Base-by-base conservation (phyloP, 2,113 vertebrate genomes). In the Aldabrachelys gigantea region DNA sequence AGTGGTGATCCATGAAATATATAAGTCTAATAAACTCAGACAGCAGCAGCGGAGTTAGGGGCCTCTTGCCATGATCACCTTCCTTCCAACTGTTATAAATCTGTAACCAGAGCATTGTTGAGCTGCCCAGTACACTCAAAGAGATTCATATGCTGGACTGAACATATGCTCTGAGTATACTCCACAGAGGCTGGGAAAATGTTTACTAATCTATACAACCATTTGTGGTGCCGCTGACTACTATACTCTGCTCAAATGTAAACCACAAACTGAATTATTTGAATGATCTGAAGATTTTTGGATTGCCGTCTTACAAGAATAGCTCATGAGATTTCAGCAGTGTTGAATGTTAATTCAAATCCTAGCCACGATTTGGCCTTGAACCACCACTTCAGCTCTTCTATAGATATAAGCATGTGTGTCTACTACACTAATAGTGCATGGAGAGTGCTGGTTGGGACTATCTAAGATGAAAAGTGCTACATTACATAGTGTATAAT, bases 11-110 rank as follows among this genome's bases (percentile, higher is more conserved):
- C 96, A 82, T 80, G 44, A 87, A 52, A 76, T 14, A 12, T 21
- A 47, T 79, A 56, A 96, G 88, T 85, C 10, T 82, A 95, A 96
- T 8, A 81, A 82, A 89, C 84, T 85, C 84, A n/a, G 97, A 82
- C 95, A 97, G 96, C 91, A 83, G 95, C 96, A 96, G 90, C 85
- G 44, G 93, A 86, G 94, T 87, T 87, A 41, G 79, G 78, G 57
- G n/a, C 84, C 65, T 87, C 8, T 1, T 59, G 94, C 75, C 94
- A 88, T 96, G 5, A 5, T 79, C 84, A 91, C 81, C 93, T 52
- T 89, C 84, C 41, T 79, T 7, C 96, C 97, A 41, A 2, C 90
- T 92, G 96, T 3, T 95, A 24, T 65, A 85, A 86, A 88, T 1
- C 25, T 65, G 95, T 31, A 52, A 53, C 80, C 93, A 87, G 94